Conservation (phyloP, 2,797 vertebrate species). For the Hoplostethus atlanticus region DNA sequence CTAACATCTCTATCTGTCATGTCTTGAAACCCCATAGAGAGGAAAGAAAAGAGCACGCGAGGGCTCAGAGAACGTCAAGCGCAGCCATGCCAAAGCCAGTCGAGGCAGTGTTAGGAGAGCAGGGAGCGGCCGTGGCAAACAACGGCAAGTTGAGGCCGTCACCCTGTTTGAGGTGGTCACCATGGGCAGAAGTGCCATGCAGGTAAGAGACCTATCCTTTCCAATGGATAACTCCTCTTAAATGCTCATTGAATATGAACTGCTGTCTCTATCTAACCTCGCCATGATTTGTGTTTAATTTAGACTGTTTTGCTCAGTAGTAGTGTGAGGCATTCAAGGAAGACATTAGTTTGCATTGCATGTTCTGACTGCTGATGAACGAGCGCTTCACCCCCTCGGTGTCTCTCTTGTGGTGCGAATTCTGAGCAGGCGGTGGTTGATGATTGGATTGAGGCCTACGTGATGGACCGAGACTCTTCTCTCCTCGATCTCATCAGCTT, state of each 20-base stretch:
- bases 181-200: slow-evolving; percentile 91
- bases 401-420: slow-evolving; percentile 3
- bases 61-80: slow-evolving; percentile 85
- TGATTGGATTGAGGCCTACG: slow-evolving; percentile 92
- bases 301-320: no score
- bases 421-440: slow-evolving; percentile 89
- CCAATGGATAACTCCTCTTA: background rate
- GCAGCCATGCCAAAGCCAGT: slow-evolving; percentile 71
- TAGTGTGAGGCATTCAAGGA: no score
- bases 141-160: slow-evolving; percentile 87
- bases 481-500: slow-evolving; percentile 95
- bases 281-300: no score
- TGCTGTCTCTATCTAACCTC: no score
- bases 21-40: slow-evolving; percentile 73
- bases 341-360: no score
- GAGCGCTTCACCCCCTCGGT: background rate
- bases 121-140: slow-evolving; percentile 48
- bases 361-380: no score
- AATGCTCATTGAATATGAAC: no score
- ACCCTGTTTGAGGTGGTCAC: slow-evolving; percentile 93
- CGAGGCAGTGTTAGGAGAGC: slow-evolving; percentile 41
- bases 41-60: slow-evolving; percentile 81
- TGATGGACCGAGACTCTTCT: slow-evolving; percentile 89
- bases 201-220: slow-evolving; percentile 77
- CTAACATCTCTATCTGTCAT: background rate